Base-by-base conservation (phyloP, 2,113 vertebrate species). In the Heterochromis multidens region DNA sequence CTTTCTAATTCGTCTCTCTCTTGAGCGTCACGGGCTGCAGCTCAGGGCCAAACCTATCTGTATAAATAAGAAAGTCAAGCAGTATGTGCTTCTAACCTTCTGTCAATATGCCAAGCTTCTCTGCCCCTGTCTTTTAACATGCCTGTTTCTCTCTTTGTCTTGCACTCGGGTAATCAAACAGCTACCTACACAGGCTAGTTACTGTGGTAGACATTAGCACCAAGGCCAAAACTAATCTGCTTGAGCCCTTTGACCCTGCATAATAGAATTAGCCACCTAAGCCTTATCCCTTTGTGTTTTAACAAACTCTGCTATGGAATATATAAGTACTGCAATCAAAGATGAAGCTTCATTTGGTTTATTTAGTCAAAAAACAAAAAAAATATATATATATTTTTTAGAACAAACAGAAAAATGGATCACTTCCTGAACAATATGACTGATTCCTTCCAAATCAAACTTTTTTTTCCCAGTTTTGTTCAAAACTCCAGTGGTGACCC, bases 231-330 rank as follows among this genome's bases (percentile, higher is more conserved):
- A 80, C 86, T 91, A 88, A 91, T 90, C 91, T 82, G 61, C 49
- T 52, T 29, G 62, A 79, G 63, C 79, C 92, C 89, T 92, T 85
- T 93, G 87, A 90, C 90, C 84, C 82, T 0, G n/a, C 80, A 54
- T 87, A 91, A 93, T 83, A 84, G 82, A 92, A 93, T 93, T 90
- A 91, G 76, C 81, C 58, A 89, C 67, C 33, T 43, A 65, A 88
- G 82, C 82, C 54, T 70, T 78, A 85, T 88, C 61, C 83, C 54
- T 88, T 49, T 46, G 81, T 37, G 77, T 63, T 14, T 74, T 63
- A 2, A 83, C 56, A 0, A 76, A 60, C 58, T 49, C 6, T 59
- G 60, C 43, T 54, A 82, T 65, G 67, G 31, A 82, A 81, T 80
- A 37, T 76, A 58, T 74, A 84, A 87, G 49, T 60, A 49, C 25